Evolutionary conservation across 2,113 vertebrate species (phyloP), one percentile per base, ranked within the genome.

Genomic region (Sorex araneus): DNA sequence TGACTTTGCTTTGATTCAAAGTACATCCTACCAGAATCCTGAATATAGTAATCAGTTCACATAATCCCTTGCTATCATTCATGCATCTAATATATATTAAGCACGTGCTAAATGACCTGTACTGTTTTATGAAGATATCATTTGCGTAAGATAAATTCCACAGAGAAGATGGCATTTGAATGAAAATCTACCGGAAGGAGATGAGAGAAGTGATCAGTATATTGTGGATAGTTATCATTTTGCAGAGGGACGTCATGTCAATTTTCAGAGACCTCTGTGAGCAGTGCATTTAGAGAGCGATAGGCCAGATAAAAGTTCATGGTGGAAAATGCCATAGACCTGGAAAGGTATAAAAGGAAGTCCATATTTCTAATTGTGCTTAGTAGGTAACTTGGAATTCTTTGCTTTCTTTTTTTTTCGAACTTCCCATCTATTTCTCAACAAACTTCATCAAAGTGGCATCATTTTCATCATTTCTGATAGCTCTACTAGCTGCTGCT

Each of bases 311-410:
- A 13, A 28, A 45, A 16, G 0, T 3, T 23, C 8, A 3, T 1
- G 2, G 1, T 75, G 16, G 57, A 21, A 15, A 47, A 54, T 50
- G 25, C 2, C 0, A 1, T 79, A 2, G 12, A 34, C 40, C 28
- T 0, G 18, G 5, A 15, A 11, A 13, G 18, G 40, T 3, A 2
- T 4, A 34, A n/a, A 19, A 2, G 1, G 32, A 34, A 43, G 1
- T 21, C 11, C 12, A 18, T 28, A 9, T 73, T 63, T 70, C 23
- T 27, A 6, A 23, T 1, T 50, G 27, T 23, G 76, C 16, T 30
- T 15, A 8, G 28, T 76, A 21, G 11, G 32, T 19, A 0, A 36
- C 16, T 2, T 25, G 10, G 27, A 4, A 1, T 47, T 3, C 7
- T 8, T 30, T 25, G 8, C 6, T n/a, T 63, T 3, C 7, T 1